A percentile compares a stretch with the other conserved stretches of the same genome.
Conservation (phyloP, 2,113 vertebrate species). For the Mesembrinibis cayennensis region DNA sequence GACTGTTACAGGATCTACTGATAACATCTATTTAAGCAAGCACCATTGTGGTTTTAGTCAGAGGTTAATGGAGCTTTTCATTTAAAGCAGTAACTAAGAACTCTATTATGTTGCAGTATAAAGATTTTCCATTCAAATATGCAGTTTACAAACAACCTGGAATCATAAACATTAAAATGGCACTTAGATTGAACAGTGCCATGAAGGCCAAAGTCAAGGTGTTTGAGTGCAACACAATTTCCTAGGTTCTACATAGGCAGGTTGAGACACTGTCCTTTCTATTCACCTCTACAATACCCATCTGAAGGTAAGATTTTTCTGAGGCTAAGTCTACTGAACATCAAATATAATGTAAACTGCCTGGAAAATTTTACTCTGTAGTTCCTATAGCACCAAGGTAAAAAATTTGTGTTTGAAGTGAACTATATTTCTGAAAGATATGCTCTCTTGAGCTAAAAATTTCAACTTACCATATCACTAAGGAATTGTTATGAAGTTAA, state of each 20-base stretch:
- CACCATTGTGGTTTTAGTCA: neutral
- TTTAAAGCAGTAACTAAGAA: neutral
- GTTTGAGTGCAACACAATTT: neutral
- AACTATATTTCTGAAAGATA: neutral
- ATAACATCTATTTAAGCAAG: neutral
- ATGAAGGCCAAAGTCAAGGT: neutral
- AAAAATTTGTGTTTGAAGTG: neutral
- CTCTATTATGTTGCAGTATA: neutral
- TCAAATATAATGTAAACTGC: neutral
- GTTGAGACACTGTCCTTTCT: neutral
- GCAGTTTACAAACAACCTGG: neutral
- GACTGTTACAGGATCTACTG: neutral
- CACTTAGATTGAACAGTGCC: neutral
- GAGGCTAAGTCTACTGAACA: neutral
- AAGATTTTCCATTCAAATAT: neutral
- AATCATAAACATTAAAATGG: neutral
- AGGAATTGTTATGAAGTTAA: conserved; percentile 8
- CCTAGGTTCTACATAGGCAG: neutral
- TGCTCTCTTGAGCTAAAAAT: neutral
- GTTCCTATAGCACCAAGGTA: neutral
- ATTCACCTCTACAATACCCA: neutral
- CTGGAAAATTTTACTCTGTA: neutral
- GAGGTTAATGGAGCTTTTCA: neutral
- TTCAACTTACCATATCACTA: neutral
- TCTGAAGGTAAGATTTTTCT: neutral